Percentiles rank a stretch among this genome's conserved stretches.
Conservation (phyloP, 2,797 vertebrate genomes). For the Pangasius djambal region DNA sequence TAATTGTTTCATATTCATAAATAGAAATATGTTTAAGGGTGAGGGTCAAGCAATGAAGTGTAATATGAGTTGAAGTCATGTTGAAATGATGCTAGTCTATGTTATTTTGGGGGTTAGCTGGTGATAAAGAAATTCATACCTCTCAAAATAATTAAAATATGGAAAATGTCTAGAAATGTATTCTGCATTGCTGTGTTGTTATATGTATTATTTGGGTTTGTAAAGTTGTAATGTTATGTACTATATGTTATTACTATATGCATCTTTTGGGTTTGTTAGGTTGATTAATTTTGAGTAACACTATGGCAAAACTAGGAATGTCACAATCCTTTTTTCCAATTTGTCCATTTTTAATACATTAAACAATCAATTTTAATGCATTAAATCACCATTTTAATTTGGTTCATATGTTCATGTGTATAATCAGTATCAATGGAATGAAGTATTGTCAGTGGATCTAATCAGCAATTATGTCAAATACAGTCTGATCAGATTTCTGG, state of each 20-base stretch:
- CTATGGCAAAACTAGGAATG: not conserved
- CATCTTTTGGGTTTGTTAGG: not conserved
- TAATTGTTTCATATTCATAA: conserved; percentile 15
- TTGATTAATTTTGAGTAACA: not conserved
- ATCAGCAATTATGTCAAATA: not conserved
- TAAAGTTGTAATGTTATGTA: not conserved
- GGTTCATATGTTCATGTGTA: conserved; percentile 5
- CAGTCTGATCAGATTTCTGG: not conserved
- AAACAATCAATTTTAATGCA: not conserved
- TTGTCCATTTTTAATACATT: not conserved
- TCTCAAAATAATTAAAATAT: not conserved
- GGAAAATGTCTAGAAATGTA: not conserved
- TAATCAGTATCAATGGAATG: not conserved
- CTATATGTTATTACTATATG: not conserved
- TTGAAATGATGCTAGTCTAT: not conserved
- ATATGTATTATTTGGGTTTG: not conserved
- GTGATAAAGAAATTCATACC: not conserved
- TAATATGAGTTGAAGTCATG: not conserved
- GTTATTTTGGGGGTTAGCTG: not conserved
- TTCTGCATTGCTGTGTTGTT: not conserved
- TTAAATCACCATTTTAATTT: conserved; percentile 6
- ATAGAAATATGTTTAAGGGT: not conserved
- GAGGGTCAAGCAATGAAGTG: not conserved
- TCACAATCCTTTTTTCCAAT: not conserved
- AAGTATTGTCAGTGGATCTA: not conserved